Base-by-base conservation (phyloP, 2,888 invertebrate genomes). In the Drosophila formosana region DNA sequence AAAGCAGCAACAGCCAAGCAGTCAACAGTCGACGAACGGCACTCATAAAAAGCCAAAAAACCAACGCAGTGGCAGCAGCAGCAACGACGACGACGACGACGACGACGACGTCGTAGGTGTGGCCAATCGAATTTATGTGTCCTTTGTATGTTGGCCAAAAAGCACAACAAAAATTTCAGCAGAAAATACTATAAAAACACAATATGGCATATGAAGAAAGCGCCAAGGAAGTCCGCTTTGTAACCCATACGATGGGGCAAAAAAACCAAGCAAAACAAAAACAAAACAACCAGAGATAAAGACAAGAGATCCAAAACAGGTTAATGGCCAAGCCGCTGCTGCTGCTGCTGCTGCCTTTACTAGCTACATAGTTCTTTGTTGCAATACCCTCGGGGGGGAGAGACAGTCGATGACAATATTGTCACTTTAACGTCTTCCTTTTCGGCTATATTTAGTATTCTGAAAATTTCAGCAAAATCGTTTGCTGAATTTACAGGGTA, bases 81-180 rank as follows among this genome's bases (percentile, higher is more conserved):
- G 32, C 32, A 32, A 37, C 34, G 11, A 34, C 34, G 3, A 34
- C 11, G 3, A 3, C 63, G 43, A 61, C 47, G 28, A 25, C 47
- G 30, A 34, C 45, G 39, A 34, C 72, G 49, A 45, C 67, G 64
- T 46, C 58, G 66, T 72, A 62, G 69, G 60, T 72, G 75, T 72
- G 60, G 68, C 53, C 65, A 49, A 66, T 65, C 50, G 56, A 84
- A 84, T 84, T 81, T 78, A 81, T 84, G 81, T 45, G 68, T 81
- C 82, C 84, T 81, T 81, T 81, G 81, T 81, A 63, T 53, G 23
- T 68, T 69, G 65, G 43, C 26, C 57, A 57, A 57, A 37, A 47
- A 43, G 23, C 30, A 26, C 57, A 66, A 66, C 62, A 57, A 26
- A 25, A 39, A 25, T 30, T 34, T 23, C 23, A 43, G 8, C 37